Percentiles rank a stretch among this genome's conserved stretches.
phyloP scores from a whole-genome alignment of 2,888 invertebrate species.

The Gryllus longicercus region DNA sequence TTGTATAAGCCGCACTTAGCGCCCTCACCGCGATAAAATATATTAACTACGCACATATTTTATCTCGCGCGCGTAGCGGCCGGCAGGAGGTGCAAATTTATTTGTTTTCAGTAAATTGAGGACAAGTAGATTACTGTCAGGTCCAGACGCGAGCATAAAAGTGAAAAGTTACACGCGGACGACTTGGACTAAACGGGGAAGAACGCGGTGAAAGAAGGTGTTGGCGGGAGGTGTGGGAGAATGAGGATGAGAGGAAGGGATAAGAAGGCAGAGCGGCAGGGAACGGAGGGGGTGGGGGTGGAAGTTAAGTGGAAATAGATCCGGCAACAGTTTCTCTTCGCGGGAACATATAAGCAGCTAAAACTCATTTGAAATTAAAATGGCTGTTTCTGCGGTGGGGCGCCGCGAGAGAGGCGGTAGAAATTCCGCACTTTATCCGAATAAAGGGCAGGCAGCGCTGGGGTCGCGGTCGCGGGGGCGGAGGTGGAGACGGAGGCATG shows the following conservation, averaged over 20 bases:
- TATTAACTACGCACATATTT: conserved; percentile 17
- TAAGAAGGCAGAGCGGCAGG: background rate
- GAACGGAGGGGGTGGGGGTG: background rate
- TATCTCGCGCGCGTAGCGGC: background rate
- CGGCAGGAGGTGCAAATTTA: conserved; percentile 7
- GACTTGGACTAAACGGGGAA: background rate
- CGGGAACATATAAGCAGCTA: background rate
- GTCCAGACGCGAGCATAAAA: background rate
- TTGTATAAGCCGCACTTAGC: background rate
- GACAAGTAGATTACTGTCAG: conserved; percentile 7
- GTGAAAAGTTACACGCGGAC: background rate
- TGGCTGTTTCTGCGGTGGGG: background rate
- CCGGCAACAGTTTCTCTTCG: background rate
- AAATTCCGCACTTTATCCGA: background rate
- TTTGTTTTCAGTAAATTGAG: conserved; percentile 10
- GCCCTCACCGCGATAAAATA: background rate
- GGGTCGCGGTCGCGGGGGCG: background rate
- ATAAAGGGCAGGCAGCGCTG: background rate
- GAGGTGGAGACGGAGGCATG: no score
- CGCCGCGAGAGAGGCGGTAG: background rate
- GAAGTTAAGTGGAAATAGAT: conserved; percentile 5
- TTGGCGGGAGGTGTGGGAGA: no score
- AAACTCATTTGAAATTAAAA: conserved; percentile 9
- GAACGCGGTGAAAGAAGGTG: background rate
- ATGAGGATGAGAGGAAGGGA: no score